Base-by-base conservation (phyloP, 30 jellyfish, hydroid and myxozoan species). In the Hydra vulgaris region DNA sequence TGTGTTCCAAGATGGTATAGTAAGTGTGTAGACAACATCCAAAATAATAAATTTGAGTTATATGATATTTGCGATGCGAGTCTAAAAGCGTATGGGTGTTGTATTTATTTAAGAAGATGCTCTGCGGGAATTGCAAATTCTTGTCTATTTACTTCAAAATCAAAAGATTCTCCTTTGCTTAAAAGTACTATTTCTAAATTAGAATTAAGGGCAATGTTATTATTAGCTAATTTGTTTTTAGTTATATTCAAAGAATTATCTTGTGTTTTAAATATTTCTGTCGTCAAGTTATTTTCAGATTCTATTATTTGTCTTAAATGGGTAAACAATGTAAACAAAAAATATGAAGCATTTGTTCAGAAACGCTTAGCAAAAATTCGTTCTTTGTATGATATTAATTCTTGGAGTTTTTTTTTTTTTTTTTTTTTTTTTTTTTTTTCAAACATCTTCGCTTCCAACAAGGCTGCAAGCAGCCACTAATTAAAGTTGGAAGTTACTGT, bases 71-170 rank as follows among this genome's bases (percentile, higher is more conserved):
- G 80, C 26, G 84, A 77, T 4, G 79, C 80, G 7, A 17, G 80
- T 8, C 7, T 24, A n/a, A 26, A 17, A 24, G 79, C 80, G 53
- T 77, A 77, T 23, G 84, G 27, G 53, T 77, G 84, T 77, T 24
- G 8, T 24, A 77, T 77, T 17, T 77, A 77, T 52, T 19, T 77
- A 18, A 77, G 79, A 66, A 19, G 71, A 3, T 1, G 25, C 40
- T 5, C 61, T 20, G 27, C 7, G 26, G 15, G 27, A n/a, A 68
- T 3, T 68, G 25, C 27, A 8, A 68, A 68, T 68, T n/a, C 27
- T 23, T 68, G 26, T 68, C 27, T 68, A 68, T 4, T 68, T 68
- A 23, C 75, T 23, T 68, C 27, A 7, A 68, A 68, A 23, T 68
- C 75, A n/a, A 68, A 16, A 23, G 75, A 1, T 68, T 68, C 75